Base-by-base conservation (phyloP, 2,113 vertebrate genomes). In the Istiophorus platypterus region DNA sequence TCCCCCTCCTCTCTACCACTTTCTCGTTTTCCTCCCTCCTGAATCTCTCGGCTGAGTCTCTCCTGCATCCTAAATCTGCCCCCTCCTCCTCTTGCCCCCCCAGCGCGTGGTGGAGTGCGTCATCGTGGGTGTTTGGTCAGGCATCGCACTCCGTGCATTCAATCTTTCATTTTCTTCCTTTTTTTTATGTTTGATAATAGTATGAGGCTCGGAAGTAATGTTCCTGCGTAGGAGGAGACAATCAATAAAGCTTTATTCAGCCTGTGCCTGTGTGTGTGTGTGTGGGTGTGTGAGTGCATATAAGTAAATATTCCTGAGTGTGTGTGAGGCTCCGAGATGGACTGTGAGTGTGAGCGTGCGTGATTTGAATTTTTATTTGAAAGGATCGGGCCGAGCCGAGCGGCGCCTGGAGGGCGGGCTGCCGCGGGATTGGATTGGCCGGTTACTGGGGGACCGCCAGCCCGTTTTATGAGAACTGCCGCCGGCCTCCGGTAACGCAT, bases 181-280 rank as follows among this genome's bases (percentile, higher is more conserved):
- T 75, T 80, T 81, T 49, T 72, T 27, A 65, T 47, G 31, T 81
- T 58, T 72, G 58, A 73, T 87, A 4, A 81, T 71, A 67, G 76
- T 65, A 15, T 12, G n/a, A 73, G 67, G 1, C 75, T 84, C 39
- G 5, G 58, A 69, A 72, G 73, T 73, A 49, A 49, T 80, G 88
- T 52, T 67, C 15, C 77, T 69, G 72, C 58, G 82, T 84, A 54
- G 87, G 85, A 79, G 6, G 78, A 78, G 41, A 52, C 31, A 77
- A 86, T 84, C 83, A 80, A 80, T 78, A 74, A 64, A n/a, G 76
- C 75, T 87, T 82, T 61, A 74, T 64, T 80, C 76, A 65, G 75
- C 65, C 7, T 45, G 24, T 73, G 81, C 47, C 66, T 57, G 37
- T 41, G 24, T 66, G 31, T 71, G 41, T 70, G 56, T 64, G 24